Evolutionary conservation across 2,888 invertebrate species (phyloP).

Genomic region (Aquatica leii): DNA sequence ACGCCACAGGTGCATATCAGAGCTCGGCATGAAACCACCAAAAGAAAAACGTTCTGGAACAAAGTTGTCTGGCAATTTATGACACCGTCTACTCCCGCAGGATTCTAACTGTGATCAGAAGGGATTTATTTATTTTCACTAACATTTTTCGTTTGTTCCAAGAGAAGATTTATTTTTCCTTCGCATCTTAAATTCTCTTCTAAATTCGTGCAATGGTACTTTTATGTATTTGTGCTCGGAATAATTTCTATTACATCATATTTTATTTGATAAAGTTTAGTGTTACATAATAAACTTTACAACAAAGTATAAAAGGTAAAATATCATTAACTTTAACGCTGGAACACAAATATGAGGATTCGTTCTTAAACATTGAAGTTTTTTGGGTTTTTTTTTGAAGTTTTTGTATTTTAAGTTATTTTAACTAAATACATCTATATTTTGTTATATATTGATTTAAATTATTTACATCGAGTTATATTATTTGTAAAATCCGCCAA

Average conservation of each 20-base stretch:
- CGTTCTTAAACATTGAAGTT: too few relatives aligned
- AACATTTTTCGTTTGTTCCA: conserved; percentile 43
- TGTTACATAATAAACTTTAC: background rate
- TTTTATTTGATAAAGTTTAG: conserved; percentile 4
- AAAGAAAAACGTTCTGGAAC: conserved; percentile 30
- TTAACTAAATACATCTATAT: too few relatives aligned
- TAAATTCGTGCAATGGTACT: conserved; percentile 20
- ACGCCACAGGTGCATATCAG: conserved; percentile 32
- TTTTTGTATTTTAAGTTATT: too few relatives aligned
- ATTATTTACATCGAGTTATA: too few relatives aligned
- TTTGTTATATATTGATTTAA: too few relatives aligned
- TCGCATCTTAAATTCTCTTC: conserved; percentile 33
- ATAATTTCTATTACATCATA: conserved; percentile 19
- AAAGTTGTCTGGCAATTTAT: conserved; percentile 44
- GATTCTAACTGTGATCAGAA: conserved; percentile 43
- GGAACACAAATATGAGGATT: too few relatives aligned
- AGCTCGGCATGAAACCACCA: conserved; percentile 15
- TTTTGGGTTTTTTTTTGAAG: too few relatives aligned
- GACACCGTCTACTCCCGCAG: conserved; percentile 42
- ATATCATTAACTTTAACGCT: too few relatives aligned
- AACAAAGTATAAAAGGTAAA: too few relatives aligned
- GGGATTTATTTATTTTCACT: conserved; percentile 48
- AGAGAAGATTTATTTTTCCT: conserved; percentile 41
- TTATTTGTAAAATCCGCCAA: too few relatives aligned
- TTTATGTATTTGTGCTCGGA: conserved; percentile 20